Base-by-base conservation (phyloP, 2,888 invertebrate species). In the Diloba caeruleocephala region DNA sequence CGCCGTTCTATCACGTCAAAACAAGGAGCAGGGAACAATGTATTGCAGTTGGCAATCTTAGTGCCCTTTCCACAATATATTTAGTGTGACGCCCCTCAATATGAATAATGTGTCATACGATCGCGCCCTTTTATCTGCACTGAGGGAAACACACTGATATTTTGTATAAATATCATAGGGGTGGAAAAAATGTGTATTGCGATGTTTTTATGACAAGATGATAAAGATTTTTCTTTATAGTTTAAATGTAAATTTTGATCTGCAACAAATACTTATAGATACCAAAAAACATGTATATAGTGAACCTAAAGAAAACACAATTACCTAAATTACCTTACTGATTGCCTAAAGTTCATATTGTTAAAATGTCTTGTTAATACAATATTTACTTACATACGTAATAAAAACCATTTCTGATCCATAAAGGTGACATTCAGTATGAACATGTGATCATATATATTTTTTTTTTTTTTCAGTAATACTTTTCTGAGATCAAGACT, bases 51-150 rank as follows among this genome's bases (percentile, higher is more conserved):
- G 90, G 92, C 89, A 91, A 92, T 90, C 92, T 92, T 90, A 91
- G 91, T 91, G 92, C 91, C 92, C 90, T 90, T 90, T 92, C 88
- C 85, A 87, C 90, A 88, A 90, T 92, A 92, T 92, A 91, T 92
- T 91, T 87, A 90, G 88, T 86, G 81, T 82, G 88, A 89, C 89
- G 84, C 91, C 91, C 90, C 87, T 85, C 86, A 72, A 88, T 92
- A 92, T 93, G 93, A 92, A 90, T 92, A 92, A 93, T 92, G 90
- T 89, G 90, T 89, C 87, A 85, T 87, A 83, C 83, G 85, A 91
- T 89, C 87, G 87, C 84, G 87, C 86, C 88, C 88, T 89, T 90
- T 88, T 88, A 92, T 90, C 88, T 85, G 71, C 73, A 75, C 68
- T 79, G 82, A 82, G 85, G 83, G 84, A 87, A 85, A 85, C 76